Conservation (phyloP, 2,888 invertebrate species). For the Furcula furcula region DNA sequence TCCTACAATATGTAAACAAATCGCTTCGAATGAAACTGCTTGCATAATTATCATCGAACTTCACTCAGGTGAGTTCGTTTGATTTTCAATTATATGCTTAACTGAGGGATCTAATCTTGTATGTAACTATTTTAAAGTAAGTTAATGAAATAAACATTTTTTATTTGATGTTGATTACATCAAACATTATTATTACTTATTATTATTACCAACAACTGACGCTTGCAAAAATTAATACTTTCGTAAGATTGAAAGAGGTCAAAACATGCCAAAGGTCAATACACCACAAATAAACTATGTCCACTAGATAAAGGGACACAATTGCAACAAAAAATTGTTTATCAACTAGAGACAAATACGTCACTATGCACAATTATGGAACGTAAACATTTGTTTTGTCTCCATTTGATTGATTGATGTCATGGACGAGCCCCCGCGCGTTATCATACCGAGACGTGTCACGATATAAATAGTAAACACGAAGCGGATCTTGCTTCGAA, state of each 20-base stretch:
- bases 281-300: constrained; percentile 35
- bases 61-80: too few species aligned
- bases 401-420: constrained; percentile 63
- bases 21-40: too few species aligned
- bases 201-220: too few species aligned
- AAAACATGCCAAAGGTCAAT: constrained; percentile 46
- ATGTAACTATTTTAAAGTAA: too few species aligned
- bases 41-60: too few species aligned
- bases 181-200: constrained; percentile 29
- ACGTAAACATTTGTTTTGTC: constrained; percentile 70
- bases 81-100: too few species aligned
- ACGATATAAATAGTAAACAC: constrained; percentile 25
- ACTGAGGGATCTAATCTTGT: too few species aligned
- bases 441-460: constrained; percentile 46
- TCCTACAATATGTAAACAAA: too few species aligned
- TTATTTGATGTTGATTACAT: too few species aligned
- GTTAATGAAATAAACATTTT: too few species aligned
- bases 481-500: constrained; percentile 47
- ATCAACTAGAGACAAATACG: constrained; percentile 37
- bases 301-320: constrained; percentile 29
- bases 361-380: constrained; percentile 61
- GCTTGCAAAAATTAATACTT: too few species aligned
- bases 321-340: constrained; percentile 34
- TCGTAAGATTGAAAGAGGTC: too few species aligned
- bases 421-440: constrained; percentile 74